phyloP scores from a whole-genome alignment of 2,888 invertebrate genomes.

The Drosophila prolongata region DNA sequence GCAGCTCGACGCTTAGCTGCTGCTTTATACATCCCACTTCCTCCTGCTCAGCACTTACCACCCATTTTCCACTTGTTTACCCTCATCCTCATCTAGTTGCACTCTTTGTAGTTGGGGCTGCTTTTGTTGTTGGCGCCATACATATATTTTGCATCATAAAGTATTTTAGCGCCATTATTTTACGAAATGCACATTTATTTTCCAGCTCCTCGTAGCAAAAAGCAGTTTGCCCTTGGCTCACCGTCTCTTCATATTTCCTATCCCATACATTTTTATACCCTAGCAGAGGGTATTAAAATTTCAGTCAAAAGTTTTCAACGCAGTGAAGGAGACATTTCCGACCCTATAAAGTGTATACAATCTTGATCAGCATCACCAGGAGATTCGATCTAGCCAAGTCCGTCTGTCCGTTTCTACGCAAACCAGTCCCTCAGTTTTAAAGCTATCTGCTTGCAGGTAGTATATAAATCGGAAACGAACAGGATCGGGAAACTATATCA shows the following conservation, averaged over 20 bases:
- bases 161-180: slow-evolving; percentile 74
- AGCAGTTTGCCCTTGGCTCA: slow-evolving; percentile 28
- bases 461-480: no score
- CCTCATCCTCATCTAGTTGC: slow-evolving; percentile 31
- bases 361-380: no score
- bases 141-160: slow-evolving; percentile 65
- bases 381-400: no score
- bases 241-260: slow-evolving; percentile 13
- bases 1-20: slow-evolving; percentile 66
- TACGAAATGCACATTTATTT: slow-evolving; percentile 75
- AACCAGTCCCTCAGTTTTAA: no score
- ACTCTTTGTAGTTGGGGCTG: slow-evolving; percentile 22
- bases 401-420: no score
- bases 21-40: slow-evolving; percentile 13
- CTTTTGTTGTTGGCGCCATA: slow-evolving; percentile 36
- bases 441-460: no score
- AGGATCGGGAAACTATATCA: no score
- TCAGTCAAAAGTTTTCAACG: no score
- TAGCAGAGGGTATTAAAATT: no score
- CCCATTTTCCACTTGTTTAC: neutral
- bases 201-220: slow-evolving; percentile 59
- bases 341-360: no score
- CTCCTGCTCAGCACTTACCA: neutral
- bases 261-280: neutral
- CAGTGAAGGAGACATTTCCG: no score